Percentiles rank a stretch among this genome's conserved stretches.
These are phyloP conservation scores for Volucella bombylans DNA, from an alignment of 2,888 invertebrate genomes.

Conservation along the genomic window DNA sequence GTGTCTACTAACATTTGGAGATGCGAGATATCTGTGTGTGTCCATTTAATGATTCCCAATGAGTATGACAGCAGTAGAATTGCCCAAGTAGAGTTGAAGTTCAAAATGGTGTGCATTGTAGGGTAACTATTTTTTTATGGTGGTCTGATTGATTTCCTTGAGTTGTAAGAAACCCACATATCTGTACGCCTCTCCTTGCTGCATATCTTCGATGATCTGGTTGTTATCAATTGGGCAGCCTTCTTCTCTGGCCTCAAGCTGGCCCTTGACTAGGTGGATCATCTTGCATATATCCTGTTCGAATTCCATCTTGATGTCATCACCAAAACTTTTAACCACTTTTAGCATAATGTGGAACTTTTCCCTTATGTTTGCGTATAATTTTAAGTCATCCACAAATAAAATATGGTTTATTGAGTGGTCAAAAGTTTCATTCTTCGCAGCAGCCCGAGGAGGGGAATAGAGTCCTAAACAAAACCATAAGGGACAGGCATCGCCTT, in stretches of 20 bases:
- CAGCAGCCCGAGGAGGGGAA: too few relatives aligned
- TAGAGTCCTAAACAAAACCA: background rate
- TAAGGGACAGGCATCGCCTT: conserved; percentile 6
- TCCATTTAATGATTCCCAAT: background rate
- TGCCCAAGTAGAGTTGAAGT: background rate
- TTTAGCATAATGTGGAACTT: background rate
- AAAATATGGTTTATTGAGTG: background rate
- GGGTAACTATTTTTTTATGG: too few relatives aligned
- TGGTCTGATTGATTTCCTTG: background rate
- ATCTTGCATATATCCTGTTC: conserved; percentile 6
- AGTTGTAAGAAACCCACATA: conserved; percentile 18
- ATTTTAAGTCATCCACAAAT: conserved; percentile 15
- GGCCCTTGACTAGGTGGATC: background rate
- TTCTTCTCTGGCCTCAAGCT: too few relatives aligned
- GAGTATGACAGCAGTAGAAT: background rate
- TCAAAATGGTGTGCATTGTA: too few relatives aligned
- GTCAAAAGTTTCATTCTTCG: background rate
- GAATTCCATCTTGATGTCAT: conserved; percentile 11
- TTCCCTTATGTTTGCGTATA: background rate
- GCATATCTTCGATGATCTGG: too few relatives aligned
- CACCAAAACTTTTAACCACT: background rate
- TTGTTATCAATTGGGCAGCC: too few relatives aligned
- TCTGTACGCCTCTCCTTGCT: background rate
- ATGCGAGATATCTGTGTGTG: background rate
- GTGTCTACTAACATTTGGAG: background rate